Evolutionary conservation across 2,797 vertebrate genomes (phyloP).

Genomic region (Vultur gryphus): DNA sequence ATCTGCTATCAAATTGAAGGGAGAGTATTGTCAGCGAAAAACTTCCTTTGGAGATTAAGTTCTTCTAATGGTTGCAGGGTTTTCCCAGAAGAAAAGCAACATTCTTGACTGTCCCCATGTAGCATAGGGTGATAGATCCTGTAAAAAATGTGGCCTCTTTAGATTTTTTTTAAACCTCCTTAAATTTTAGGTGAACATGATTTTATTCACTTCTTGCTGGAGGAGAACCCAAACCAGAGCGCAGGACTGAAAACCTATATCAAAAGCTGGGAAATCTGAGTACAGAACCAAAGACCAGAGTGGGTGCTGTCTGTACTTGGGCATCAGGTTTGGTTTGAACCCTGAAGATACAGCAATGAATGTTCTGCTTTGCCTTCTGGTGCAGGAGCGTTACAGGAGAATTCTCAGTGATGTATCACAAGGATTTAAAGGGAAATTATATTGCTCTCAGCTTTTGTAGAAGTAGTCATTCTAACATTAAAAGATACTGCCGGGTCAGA

Average conservation of each 20-base stretch:
- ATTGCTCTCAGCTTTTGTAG: not conserved
- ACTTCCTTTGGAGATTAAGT: not conserved
- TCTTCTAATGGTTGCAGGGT: not conserved
- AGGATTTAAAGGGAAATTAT: not conserved
- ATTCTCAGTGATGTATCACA: not conserved
- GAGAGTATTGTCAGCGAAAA: not conserved
- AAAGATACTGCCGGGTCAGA: not conserved
- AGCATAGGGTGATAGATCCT: not conserved
- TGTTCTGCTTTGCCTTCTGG: not conserved
- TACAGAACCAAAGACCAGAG: not conserved
- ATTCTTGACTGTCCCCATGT: not conserved
- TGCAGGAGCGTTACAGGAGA: not conserved
- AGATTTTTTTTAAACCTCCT: not conserved
- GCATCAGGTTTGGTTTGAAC: not conserved
- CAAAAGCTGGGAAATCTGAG: not conserved
- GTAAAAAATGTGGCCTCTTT: not conserved
- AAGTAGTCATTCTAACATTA: not conserved
- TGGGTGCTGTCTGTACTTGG: not conserved
- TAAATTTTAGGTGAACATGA: not conserved
- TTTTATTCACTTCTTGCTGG: not conserved
- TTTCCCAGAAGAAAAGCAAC: not conserved
- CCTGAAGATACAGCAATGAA: not conserved
- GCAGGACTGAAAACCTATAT: not conserved
- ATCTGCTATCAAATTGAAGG: not conserved
- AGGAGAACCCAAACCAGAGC: not conserved